Evolutionary conservation across 2,797 vertebrate species (phyloP).

Genomic region (Chaetophractus vellerosus): DNA sequence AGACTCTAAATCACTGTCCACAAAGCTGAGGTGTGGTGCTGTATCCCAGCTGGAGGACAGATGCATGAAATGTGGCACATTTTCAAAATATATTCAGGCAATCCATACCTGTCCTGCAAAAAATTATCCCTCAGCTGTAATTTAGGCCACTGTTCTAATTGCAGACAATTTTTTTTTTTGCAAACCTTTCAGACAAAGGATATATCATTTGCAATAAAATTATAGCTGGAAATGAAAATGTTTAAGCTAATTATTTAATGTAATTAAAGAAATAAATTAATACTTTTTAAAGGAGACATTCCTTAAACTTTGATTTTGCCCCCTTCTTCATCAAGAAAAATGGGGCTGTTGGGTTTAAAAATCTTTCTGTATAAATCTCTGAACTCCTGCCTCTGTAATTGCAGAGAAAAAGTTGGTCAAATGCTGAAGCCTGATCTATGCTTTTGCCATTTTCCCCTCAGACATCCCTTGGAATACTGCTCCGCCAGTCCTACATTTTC

Average conservation of each 20-base stretch:
- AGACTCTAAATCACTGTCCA: neutral
- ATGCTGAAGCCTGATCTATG: neutral
- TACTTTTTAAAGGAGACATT: neutral
- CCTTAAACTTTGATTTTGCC: neutral
- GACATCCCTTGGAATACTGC: neutral
- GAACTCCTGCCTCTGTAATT: neutral
- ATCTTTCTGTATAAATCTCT: neutral
- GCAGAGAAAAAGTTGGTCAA: neutral
- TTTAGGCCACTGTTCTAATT: neutral
- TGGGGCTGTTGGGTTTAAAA: neutral
- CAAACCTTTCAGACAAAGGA: neutral
- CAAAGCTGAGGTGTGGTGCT: neutral
- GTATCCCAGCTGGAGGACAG: neutral
- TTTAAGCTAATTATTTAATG: neutral
- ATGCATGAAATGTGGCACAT: neutral
- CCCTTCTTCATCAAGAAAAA: neutral
- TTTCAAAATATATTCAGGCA: neutral
- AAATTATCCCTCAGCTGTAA: neutral
- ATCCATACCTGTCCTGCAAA: neutral
- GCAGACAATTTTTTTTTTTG: neutral
- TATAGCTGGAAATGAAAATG: conserved; percentile 64
- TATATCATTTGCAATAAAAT: neutral
- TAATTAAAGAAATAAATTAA: conserved; percentile 59
- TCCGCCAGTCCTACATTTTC: neutral
- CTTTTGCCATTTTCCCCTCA: neutral